Base-by-base conservation (phyloP, 2,888 invertebrate species). In the Drosophila niveifrons region DNA sequence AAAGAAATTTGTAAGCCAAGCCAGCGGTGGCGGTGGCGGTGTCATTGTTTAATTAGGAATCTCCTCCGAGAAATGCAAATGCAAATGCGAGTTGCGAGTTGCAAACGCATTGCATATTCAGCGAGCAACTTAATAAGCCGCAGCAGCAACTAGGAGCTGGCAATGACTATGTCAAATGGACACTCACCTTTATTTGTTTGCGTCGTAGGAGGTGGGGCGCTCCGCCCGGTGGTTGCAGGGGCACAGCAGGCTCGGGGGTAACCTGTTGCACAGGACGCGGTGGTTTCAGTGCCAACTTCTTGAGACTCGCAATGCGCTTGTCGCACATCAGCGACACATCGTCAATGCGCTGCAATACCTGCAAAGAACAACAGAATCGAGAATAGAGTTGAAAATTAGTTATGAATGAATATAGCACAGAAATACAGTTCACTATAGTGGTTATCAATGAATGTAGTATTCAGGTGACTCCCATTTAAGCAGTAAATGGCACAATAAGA, bases 321-420 rank as follows among this genome's bases (percentile, higher is more conserved):
- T 97, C 96, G 93, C 98, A 98, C 98, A 98, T 98, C 88, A 96
- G 93, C 91, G 96, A 96, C 1, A 99, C 97, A 93, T 99, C 98
- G 91, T 98, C 98, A 82, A 98, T 97, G 82, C 98, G 94, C 93
- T 98, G 97, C 50, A 98, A 94, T 74, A 98, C 97, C 97, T 98
- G 92, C 4, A 59, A 66, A 47, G 4, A 58, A 66, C 63, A 67
- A n/a, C n/a, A 36, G n/a, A 36, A 10, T 23, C 23, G 23, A 3
- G 0, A 36, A 53, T 34, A 23, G 23, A 23, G 23, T 23, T 23
- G 4, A 23, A 23, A 23, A 23, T 23, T 23, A 23, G 23, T 23
- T 23, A 23, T 23, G 23, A 23, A 23, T 23, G 23, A 23, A 23
- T 23, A 23, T 23, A 6, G 23, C 4, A 4, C 6, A 23, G 23